A percentile compares a stretch with the other conserved stretches of the same genome.
These are phyloP conservation scores for Nerophis lumbriciformis DNA, from an alignment of 2,113 vertebrate genomes.

Conservation along the genomic window DNA sequence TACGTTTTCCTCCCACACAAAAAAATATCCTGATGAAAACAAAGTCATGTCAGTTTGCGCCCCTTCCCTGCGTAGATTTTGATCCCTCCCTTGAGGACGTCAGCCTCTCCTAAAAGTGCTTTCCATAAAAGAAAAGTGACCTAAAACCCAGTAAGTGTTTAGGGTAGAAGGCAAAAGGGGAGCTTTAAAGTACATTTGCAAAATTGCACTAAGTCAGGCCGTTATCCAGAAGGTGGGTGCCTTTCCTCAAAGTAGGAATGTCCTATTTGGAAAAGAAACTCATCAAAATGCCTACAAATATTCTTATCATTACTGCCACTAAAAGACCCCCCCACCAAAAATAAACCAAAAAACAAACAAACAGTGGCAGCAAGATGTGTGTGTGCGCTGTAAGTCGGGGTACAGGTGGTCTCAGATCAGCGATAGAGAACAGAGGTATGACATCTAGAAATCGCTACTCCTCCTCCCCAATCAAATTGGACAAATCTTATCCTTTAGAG, in stretches of 20 bases:
- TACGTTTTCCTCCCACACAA: not conserved
- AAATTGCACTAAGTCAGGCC: slow-evolving; percentile 41
- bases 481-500: slow-evolving; percentile 63
- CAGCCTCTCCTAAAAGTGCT: slow-evolving; percentile 1
- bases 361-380: slow-evolving; percentile 37
- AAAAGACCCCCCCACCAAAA: slow-evolving; percentile 8
- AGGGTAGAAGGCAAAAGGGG: slow-evolving; percentile 6
- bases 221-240: slow-evolving; percentile 29
- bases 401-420: slow-evolving; percentile 9
- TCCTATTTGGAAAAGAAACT: slow-evolving; percentile 26
- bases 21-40: not conserved
- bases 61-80: slow-evolving; percentile 1
- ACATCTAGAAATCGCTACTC: slow-evolving; percentile 1
- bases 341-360: not conserved
- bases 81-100: not conserved
- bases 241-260: slow-evolving; percentile 34
- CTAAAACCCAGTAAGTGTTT: slow-evolving; percentile 28
- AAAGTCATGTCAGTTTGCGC: slow-evolving; percentile 1
- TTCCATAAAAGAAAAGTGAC: not conserved
- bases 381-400: slow-evolving; percentile 25
- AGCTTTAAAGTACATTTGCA: slow-evolving; percentile 10
- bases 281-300: slow-evolving; percentile 19
- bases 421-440: slow-evolving; percentile 3
- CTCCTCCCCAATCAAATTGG: not conserved
- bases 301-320: slow-evolving; percentile 13